Conservation (phyloP, 2,888 invertebrate species). For the Pammene aurita region DNA sequence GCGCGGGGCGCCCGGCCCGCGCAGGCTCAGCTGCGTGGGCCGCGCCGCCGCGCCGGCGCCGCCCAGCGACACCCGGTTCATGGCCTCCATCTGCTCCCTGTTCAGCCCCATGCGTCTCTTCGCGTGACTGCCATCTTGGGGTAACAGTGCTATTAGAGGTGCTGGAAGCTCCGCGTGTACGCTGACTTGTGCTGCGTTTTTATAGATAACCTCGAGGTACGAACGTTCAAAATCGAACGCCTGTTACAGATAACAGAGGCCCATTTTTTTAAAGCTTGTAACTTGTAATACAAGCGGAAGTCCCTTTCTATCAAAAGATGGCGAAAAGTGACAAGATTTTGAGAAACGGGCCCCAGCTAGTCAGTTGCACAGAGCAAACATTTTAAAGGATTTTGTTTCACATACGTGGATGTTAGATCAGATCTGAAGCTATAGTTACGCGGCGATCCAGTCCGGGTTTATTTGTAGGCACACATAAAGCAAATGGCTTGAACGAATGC, state of each 20-base stretch:
- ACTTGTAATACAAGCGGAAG: no score
- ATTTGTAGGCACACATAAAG: slow-evolving; percentile 3
- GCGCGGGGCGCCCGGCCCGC: slow-evolving; percentile 62
- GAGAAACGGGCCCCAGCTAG: no score
- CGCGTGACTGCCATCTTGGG: slow-evolving; percentile 84
- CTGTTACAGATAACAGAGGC: no score
- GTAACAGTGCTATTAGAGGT: slow-evolving; percentile 76
- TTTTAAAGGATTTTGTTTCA: no score
- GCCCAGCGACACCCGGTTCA: slow-evolving; percentile 78
- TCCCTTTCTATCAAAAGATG: no score
- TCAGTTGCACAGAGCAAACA: no score
- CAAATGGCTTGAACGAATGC: not conserved
- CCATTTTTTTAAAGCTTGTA: no score
- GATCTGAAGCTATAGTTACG: slow-evolving; percentile 11
- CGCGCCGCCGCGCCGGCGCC: slow-evolving; percentile 56
- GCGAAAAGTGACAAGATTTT: no score
- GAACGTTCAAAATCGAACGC: not conserved
- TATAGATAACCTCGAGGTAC: not conserved
- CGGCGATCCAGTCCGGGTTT: slow-evolving; percentile 8
- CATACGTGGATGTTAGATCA: not conserved
- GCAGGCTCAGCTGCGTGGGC: slow-evolving; percentile 78
- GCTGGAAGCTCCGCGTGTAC: slow-evolving; percentile 56
- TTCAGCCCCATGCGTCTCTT: slow-evolving; percentile 83
- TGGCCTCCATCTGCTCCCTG: slow-evolving; percentile 82
- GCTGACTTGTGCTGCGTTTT: slow-evolving; percentile 43